phyloP scores from a whole-genome alignment of 2,113 vertebrate genomes.

The Pelecanus crispus region DNA sequence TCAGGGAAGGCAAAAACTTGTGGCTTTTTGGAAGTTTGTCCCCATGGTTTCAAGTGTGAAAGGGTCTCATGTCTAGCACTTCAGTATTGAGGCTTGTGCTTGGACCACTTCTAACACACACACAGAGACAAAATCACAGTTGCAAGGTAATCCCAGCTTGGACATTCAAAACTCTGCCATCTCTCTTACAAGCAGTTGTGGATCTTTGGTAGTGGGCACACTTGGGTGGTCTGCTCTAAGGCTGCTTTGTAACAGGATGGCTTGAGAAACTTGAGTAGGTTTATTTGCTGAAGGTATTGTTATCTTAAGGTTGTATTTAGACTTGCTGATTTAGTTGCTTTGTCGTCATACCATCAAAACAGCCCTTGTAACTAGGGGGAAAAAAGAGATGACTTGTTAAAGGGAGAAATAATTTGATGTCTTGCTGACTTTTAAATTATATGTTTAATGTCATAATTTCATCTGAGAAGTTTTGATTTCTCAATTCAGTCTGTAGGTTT shows the following conservation, averaged over 20 bases:
- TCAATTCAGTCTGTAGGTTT: neutral
- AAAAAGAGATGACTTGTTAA: neutral
- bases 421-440: neutral
- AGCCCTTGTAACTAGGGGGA: neutral
- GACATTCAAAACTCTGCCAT: neutral
- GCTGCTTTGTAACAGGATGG: neutral
- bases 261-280: neutral
- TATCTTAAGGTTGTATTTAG: neutral
- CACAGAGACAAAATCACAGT: neutral
- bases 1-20: neutral
- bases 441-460: neutral
- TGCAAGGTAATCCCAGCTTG: neutral
- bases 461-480: neutral
- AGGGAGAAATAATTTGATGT: neutral
- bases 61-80: accelerated
- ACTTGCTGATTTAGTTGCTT: neutral
- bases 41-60: neutral
- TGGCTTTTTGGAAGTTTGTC: neutral
- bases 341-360: neutral
- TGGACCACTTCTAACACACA: neutral
- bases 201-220: neutral
- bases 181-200: neutral
- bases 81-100: neutral
- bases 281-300: neutral
- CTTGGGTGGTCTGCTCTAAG: neutral